Conservation (phyloP, 2,888 invertebrate species). For the Orthosia cruda region DNA sequence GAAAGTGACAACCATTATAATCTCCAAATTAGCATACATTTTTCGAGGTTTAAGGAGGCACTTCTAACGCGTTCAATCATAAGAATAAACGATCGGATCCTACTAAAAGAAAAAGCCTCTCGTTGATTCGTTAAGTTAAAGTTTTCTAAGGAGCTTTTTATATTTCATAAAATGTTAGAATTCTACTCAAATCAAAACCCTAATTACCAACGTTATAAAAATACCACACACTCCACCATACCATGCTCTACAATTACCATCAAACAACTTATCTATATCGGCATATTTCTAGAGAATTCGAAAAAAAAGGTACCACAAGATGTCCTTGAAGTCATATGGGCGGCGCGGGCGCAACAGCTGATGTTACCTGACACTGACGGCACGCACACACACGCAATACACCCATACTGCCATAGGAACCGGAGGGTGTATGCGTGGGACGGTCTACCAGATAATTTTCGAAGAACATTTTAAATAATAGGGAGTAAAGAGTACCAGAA, state of each 20-base stretch:
- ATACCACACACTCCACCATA: neutral
- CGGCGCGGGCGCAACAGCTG: slow-evolving; percentile 87
- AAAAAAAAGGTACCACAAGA: slow-evolving; percentile 74
- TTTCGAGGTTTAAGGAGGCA: too few species aligned
- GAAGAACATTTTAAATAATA: slow-evolving; percentile 55
- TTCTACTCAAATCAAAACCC: neutral
- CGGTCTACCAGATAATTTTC: slow-evolving; percentile 55
- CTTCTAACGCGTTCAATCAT: too few species aligned
- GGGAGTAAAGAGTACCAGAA: slow-evolving; percentile 19
- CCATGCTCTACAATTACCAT: slow-evolving; percentile 44
- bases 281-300: slow-evolving; percentile 57
- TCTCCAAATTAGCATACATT: too few species aligned
- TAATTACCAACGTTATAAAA: neutral
- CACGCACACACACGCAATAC: slow-evolving; percentile 62
- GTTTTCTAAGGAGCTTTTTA: neutral
- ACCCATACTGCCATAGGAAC: slow-evolving; percentile 40
- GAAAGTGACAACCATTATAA: too few species aligned
- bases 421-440: slow-evolving; percentile 45
- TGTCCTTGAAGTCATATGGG: slow-evolving; percentile 91
- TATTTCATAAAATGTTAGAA: neutral
- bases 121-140: neutral
- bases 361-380: slow-evolving; percentile 87
- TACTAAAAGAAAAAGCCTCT: too few species aligned
- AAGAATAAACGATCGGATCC: too few species aligned
- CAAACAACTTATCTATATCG: slow-evolving; percentile 57